These are phyloP conservation scores for Propithecus coquereli DNA, from an alignment of 2,113 vertebrate species.

Conservation along the genomic window DNA sequence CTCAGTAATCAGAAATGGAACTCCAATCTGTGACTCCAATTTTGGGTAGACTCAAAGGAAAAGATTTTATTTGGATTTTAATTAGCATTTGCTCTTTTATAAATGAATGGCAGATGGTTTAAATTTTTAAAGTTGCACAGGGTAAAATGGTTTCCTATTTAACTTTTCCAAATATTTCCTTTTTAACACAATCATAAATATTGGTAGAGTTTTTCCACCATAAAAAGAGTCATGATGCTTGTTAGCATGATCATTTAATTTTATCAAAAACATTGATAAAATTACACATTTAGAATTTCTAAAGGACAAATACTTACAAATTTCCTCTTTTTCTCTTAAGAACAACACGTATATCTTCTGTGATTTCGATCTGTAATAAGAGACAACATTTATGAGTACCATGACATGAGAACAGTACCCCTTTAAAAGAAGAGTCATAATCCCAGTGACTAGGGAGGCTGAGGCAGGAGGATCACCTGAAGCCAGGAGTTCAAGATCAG, in stretches of 20 bases:
- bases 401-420: neutral
- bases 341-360: slow-evolving; percentile 50
- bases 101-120: slow-evolving; percentile 26
- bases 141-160: slow-evolving; percentile 33
- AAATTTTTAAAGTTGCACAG: slow-evolving; percentile 23
- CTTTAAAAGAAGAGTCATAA: neutral
- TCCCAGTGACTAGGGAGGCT: too few species aligned
- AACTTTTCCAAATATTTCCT: slow-evolving; percentile 21
- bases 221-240: neutral
- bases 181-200: slow-evolving; percentile 42
- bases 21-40: neutral
- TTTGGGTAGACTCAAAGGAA: neutral
- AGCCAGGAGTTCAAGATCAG: too few species aligned
- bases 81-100: neutral
- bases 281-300: slow-evolving; percentile 43
- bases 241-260: neutral
- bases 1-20: neutral
- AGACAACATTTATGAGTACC: slow-evolving; percentile 57
- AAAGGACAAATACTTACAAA: slow-evolving; percentile 68
- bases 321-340: slow-evolving; percentile 50
- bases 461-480: too few species aligned
- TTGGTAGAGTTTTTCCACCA: neutral
- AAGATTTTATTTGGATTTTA: neutral
- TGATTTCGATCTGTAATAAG: slow-evolving; percentile 63
- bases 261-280: slow-evolving; percentile 25